Evolutionary conservation across 1,140 invertebrate species (phyloP).

Genomic region (Fopius arisanus): DNA sequence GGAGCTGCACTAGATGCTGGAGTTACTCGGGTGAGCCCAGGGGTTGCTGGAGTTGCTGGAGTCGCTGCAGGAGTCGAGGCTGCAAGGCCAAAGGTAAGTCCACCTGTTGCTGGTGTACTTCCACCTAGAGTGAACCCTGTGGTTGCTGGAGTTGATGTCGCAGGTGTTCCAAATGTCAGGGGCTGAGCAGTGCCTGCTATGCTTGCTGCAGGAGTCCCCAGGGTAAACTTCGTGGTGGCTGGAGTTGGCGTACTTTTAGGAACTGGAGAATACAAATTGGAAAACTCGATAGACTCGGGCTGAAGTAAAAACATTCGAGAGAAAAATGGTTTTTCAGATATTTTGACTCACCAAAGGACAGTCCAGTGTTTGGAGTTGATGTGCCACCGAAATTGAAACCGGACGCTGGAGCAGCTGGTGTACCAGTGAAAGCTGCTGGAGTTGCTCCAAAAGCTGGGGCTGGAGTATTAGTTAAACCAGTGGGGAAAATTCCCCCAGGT

Average conservation of each 20-base stretch:
- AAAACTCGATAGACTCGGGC: background rate
- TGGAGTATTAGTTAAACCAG: constrained; percentile 13
- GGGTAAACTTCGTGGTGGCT: background rate
- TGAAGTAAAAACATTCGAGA: no score
- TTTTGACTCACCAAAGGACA: background rate
- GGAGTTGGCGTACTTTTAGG: constrained; percentile 10
- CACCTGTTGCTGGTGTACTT: background rate
- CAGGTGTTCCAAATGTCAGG: background rate
- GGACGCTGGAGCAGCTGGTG: background rate
- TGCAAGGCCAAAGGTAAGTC: constrained; percentile 39
- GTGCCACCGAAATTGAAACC: constrained; percentile 24
- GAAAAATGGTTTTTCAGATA: background rate
- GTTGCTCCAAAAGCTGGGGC: background rate
- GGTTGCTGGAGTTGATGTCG: background rate
- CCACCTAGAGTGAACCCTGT: background rate
- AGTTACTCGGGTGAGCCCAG: constrained; percentile 46
- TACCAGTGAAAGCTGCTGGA: background rate
- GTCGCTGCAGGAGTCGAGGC: constrained; percentile 43
- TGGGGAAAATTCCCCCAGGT: constrained; percentile 18
- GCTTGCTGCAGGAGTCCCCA: background rate
- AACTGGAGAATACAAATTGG: background rate
- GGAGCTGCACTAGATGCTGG: constrained; percentile 32
- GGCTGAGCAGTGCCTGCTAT: background rate
- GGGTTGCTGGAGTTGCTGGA: constrained; percentile 27
- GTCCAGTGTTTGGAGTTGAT: constrained; percentile 1